These are phyloP conservation scores for Burhinus bistriatus DNA, from an alignment of 2,113 vertebrate species.

Conservation along the genomic window DNA sequence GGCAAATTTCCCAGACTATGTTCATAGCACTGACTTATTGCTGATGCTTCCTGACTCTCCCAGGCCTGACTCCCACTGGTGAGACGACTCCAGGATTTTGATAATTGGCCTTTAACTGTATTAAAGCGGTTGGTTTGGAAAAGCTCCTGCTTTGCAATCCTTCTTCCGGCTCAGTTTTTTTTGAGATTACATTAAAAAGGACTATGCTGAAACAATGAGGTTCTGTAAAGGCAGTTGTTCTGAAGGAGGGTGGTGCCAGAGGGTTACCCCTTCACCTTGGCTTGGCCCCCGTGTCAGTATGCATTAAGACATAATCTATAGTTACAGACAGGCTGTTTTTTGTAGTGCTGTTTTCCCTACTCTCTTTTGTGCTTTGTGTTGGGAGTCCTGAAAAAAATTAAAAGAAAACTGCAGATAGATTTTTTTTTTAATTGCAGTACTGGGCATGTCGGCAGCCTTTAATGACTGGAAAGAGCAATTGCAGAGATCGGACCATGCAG, in stretches of 20 bases:
- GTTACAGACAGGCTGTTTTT: background rate
- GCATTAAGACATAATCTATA: background rate
- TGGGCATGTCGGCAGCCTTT: background rate
- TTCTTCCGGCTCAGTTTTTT: background rate
- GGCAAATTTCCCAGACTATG: background rate
- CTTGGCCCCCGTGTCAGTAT: background rate
- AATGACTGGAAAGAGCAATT: background rate
- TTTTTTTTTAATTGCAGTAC: background rate
- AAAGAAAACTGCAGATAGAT: background rate
- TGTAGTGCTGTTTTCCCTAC: background rate
- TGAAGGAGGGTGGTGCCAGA: background rate
- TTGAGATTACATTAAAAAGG: background rate
- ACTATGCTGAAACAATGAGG: background rate
- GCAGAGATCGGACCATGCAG: background rate
- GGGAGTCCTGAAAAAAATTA: background rate
- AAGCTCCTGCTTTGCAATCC: background rate
- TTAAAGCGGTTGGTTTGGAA: background rate
- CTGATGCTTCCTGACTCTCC: background rate
- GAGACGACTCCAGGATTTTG: background rate
- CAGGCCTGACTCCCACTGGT: fast-evolving
- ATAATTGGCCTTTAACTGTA: background rate
- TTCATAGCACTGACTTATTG: background rate
- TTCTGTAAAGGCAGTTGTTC: background rate
- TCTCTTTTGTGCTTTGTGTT: constrained; percentile 7
- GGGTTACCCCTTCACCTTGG: background rate